Percentiles rank a stretch among this genome's conserved stretches.
phyloP scores from a whole-genome alignment of 2,797 vertebrate genomes.

The Dromococcyx pavoninus region DNA sequence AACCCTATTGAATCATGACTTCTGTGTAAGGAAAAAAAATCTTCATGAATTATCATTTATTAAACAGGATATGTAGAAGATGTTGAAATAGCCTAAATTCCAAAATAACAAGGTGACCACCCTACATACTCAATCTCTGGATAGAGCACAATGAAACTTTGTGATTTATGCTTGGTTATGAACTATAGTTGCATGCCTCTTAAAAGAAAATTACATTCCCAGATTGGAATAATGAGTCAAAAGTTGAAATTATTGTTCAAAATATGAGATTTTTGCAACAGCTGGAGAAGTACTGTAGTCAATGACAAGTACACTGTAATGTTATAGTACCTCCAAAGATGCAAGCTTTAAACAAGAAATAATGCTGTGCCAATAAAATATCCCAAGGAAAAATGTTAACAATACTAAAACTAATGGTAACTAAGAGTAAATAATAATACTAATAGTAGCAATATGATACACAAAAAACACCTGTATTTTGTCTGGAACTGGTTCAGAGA shows the following conservation, averaged over 20 bases:
- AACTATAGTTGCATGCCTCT: neutral
- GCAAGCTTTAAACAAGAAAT: neutral
- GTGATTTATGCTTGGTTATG: neutral
- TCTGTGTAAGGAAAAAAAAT: neutral
- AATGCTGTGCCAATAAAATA: neutral
- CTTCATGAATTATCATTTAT: neutral
- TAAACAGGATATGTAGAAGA: neutral
- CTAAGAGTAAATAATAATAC: neutral
- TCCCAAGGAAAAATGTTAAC: neutral
- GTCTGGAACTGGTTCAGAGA: neutral
- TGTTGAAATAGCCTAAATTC: neutral
- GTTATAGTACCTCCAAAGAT: neutral
- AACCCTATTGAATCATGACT: neutral
- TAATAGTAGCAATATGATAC: neutral
- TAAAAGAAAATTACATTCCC: neutral
- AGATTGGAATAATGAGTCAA: neutral
- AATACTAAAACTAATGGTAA: neutral
- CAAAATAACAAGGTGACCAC: neutral
- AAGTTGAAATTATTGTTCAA: neutral
- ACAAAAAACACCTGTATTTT: neutral
- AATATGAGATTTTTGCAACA: neutral
- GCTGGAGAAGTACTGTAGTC: neutral
- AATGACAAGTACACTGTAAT: neutral
- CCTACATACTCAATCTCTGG: neutral
- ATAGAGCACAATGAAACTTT: neutral